Conservation (phyloP, 2,888 invertebrate genomes). For the Homarus gammarus region DNA sequence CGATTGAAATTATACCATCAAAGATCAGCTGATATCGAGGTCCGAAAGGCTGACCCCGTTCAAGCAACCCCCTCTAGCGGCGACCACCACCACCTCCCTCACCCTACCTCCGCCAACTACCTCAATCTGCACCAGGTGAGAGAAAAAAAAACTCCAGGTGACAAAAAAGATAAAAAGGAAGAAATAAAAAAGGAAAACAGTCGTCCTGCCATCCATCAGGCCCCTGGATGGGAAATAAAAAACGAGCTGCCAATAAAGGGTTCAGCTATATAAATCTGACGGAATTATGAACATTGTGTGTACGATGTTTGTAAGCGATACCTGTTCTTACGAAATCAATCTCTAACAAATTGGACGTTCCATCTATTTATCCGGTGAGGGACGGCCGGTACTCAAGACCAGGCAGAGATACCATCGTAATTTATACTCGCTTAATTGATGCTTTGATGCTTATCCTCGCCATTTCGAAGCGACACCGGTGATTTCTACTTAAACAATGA, state of each 20-base stretch:
- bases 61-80: slow-evolving; percentile 14
- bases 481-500: slow-evolving; percentile 53
- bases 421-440: slow-evolving; percentile 60
- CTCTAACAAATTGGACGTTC: slow-evolving; percentile 63
- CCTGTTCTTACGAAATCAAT: slow-evolving; percentile 69
- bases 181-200: background rate
- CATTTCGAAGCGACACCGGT: slow-evolving; percentile 63
- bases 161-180: background rate
- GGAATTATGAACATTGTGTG: slow-evolving; percentile 58
- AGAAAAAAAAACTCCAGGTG: background rate
- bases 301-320: slow-evolving; percentile 66
- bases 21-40: slow-evolving; percentile 45
- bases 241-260: slow-evolving; percentile 63
- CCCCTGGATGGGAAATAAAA: slow-evolving; percentile 24
- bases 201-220: slow-evolving; percentile 24
- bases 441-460: slow-evolving; percentile 64
- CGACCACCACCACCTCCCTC: slow-evolving; percentile 17
- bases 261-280: slow-evolving; percentile 57
- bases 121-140: background rate
- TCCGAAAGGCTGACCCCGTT: slow-evolving; percentile 1
- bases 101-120: background rate
- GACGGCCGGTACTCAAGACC: slow-evolving; percentile 39
- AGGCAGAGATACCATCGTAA: slow-evolving; percentile 56
- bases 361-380: slow-evolving; percentile 60
- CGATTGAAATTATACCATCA: slow-evolving; percentile 56